Base-by-base conservation (phyloP, 2,888 invertebrate species). In the Anoplius nigerrimus region DNA sequence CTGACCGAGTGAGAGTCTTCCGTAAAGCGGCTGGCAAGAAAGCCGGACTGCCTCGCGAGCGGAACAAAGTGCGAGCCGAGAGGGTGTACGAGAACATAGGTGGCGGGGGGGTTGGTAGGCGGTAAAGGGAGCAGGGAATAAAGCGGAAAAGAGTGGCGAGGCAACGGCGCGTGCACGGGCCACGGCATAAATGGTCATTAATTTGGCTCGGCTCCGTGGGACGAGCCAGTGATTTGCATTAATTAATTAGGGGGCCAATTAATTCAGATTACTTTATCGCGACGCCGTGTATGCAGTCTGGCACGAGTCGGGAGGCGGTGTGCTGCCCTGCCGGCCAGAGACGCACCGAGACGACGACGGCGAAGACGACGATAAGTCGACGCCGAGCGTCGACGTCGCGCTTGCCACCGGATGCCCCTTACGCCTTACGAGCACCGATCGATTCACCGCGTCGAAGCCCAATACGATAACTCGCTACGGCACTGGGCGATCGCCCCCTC, bases 251-350 rank as follows among this genome's bases (percentile, higher is more conserved):
- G 67, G n/a, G 72, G 62, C 75, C 77, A 79, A 80, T 80, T 80
- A 79, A 78, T 79, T 81, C 74, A 71, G 71, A 81, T 81, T 76
- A 78, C 78, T 79, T 81, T 78, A 79, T 78, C 79, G 63, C 72
- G 58, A 62, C 57, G 48, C 53, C 54, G 56, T 42, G 55, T 34
- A 27, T 34, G 55, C 18, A 48, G n/a, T 48, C 16, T 48, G 48
- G 48, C 48, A 15, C 16, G 18, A 16, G 48, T 6, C 42, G 8
- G 42, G 42, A 42, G 42, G 6, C 42, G n/a, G n/a, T n/a, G n/a
- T n/a, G n/a, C n/a, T n/a, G n/a, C n/a, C n/a, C n/a, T n/a, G n/a
- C n/a, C n/a, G n/a, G n/a, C n/a, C n/a, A n/a, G n/a, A n/a, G n/a
- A n/a, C 34, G 34, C 58, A 66, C 61, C 60, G 64, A 42, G 65